Base-by-base conservation (phyloP, 2,113 vertebrate species). In the Sarotherodon lohbergeri region DNA sequence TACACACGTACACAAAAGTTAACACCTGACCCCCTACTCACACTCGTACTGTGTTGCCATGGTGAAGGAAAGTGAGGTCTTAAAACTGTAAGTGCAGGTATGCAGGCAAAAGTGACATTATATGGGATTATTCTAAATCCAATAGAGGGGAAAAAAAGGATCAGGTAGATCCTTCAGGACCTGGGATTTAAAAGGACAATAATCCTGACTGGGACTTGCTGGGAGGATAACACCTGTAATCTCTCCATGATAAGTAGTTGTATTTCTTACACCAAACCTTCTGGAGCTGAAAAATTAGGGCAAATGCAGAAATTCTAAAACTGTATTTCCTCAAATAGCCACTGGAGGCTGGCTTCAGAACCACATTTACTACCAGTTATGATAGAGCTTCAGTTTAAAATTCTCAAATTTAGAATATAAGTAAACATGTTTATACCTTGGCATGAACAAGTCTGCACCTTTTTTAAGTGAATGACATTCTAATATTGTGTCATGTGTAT, bases 221-320 rank as follows among this genome's bases (percentile, higher is more conserved):
- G 22, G 13, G 52, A 29, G 17, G 79, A 57, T 93, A 86, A 85
- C 86, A 87, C 80, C 85, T 88, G 73, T 92, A 91, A 90, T 88
- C 89, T 59, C 34, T 29, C 32, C 46, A 34, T 82, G 48, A 80
- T 29, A 76, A 71, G 54, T 22, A 27, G 12, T 22, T n/a, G 48
- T 46, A 32, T 63, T 24, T 6, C 61, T 86, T 3, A n/a, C 71
- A 78, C 41, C 22, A 27, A 29, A 48, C 16, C 43, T 19, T 50
- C 3, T 76, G 9, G 43, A 29, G 16, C 24, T 76, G 43, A 76
- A 76, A 50, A 50, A 5, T 76, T 50, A 3, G 43, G 43, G 43
- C 43, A 48, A 76, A 76, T 29, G 5, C 24, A 50, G 9, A 50
- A 50, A 48, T 76, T 29, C 27, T 12, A 50, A 50, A 78, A 78